phyloP scores from a whole-genome alignment of 2,113 vertebrate species.

The Prinia subflava region DNA sequence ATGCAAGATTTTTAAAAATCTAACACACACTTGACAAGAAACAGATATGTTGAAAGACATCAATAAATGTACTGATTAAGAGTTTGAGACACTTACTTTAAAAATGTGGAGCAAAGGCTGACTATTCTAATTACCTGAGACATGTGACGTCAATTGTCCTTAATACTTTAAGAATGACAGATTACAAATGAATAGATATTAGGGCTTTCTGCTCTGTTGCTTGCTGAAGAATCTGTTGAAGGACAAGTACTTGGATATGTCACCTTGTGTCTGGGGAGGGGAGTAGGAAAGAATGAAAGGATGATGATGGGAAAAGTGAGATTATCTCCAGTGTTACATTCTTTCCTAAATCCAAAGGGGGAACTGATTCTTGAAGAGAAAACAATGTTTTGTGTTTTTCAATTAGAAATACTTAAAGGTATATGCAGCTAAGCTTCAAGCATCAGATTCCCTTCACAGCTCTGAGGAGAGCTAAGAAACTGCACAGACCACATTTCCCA shows the following conservation, averaged over 20 bases:
- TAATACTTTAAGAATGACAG: constrained; percentile 89
- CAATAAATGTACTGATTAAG: constrained; percentile 72
- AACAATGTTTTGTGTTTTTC: constrained; percentile 53
- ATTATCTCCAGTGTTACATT: constrained; percentile 53
- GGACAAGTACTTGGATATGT: constrained; percentile 83
- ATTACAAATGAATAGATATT: constrained; percentile 83
- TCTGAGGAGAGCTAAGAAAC: constrained; percentile 34
- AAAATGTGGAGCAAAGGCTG: constrained; percentile 75
- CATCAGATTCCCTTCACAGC: background rate
- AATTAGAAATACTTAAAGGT: constrained; percentile 46
- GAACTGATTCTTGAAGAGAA: constrained; percentile 42
- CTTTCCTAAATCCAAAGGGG: constrained; percentile 48
- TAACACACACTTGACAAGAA: constrained; percentile 61
- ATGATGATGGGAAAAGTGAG: constrained; percentile 65
- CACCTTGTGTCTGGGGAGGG: constrained; percentile 74
- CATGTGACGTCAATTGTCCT: constrained; percentile 95
- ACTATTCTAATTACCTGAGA: constrained; percentile 88
- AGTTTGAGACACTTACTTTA: constrained; percentile 67
- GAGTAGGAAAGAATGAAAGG: constrained; percentile 68
- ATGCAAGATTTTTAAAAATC: constrained; percentile 15
- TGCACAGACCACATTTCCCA: background rate
- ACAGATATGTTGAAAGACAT: constrained; percentile 72
- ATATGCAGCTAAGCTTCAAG: constrained; percentile 28
- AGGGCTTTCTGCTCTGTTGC: constrained; percentile 87
- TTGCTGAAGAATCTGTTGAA: constrained; percentile 78